Conservation (phyloP, 2,888 invertebrate genomes). For the Heliothis peltigera region DNA sequence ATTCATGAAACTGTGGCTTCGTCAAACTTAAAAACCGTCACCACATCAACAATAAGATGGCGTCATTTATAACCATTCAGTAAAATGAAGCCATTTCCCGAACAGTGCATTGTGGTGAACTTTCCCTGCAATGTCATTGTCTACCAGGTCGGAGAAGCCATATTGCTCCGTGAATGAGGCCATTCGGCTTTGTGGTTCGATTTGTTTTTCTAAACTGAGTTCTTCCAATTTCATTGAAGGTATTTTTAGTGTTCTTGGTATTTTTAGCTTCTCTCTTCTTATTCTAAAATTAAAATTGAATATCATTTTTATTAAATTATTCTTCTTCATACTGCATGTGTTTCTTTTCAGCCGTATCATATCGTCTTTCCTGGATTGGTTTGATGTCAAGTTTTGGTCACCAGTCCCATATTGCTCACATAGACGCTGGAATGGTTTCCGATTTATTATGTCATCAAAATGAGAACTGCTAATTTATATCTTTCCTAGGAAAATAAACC, state of each 20-base stretch:
- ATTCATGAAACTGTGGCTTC: not conserved
- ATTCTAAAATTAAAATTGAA: no score
- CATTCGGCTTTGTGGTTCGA: not conserved
- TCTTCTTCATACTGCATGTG: no score
- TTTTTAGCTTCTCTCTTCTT: no score
- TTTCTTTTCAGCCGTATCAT: no score
- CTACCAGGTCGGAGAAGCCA: constrained; percentile 4
- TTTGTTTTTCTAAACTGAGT: not conserved
- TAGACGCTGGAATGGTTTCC: no score
- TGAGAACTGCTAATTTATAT: no score
- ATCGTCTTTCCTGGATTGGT: no score
- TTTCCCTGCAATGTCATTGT: constrained; percentile 33
- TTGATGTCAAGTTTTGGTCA: no score
- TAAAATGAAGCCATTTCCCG: constrained; percentile 40
- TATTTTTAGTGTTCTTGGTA: not conserved
- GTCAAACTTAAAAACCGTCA: not conserved
- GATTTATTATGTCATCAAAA: no score
- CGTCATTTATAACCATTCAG: constrained; percentile 23
- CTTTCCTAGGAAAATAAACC: no score
- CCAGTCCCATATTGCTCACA: no score
- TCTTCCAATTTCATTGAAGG: not conserved
- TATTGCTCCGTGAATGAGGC: constrained; percentile 21
- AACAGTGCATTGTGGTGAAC: constrained; percentile 39
- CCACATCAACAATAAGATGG: constrained; percentile 7
- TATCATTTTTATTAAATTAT: no score